Base-by-base conservation (phyloP, 2,888 invertebrate genomes). In the Drosophila incognita region DNA sequence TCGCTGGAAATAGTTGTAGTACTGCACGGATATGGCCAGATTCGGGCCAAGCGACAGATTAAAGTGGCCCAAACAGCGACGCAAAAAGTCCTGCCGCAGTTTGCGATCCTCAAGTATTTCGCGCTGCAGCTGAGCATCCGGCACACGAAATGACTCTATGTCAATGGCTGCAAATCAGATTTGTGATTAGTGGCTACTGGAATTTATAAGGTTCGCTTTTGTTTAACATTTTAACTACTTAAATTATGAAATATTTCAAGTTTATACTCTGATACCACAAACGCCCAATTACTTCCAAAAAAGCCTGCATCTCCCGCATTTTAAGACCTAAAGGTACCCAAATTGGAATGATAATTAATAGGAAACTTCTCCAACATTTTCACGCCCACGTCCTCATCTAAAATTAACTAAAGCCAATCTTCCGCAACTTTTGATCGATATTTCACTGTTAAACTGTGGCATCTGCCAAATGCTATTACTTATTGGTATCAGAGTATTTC, bases 21-120 rank as follows among this genome's bases (percentile, higher is more conserved):
- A 93, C 76, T 95, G 95, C 36, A 95, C 95, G 3, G 95, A 95
- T 60, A 96, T 92, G 24, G 93, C 92, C 13, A 95, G 87, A 80
- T 94, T 94, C 54, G 94, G 93, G 0, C 95, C 95, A 52, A 96
- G 92, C 65, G 94, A 93, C 84, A 96, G 94, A 52, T 92, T 93
- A 27, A 96, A 91, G 80, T 94, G 94, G 4, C 95, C 94, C 54
- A 95, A 90, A 31, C 95, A 95, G 66, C 95, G 93, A 77, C 95
- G 95, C 57, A 95, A 94, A 89, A 95, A 95, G 79, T 95, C 95
- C 83, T 95, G 95, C 53, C 94, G 94, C 74, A 95, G 92, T 81
- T 96, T 94, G 42, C 95, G 93, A 75, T 93, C 91, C 1, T 90
- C 88, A 15, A 93, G 78, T 61, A 92, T 87, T n/a, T 92, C 90